Percentiles rank a stretch among this genome's conserved stretches.
Evolutionary conservation across 2,888 invertebrate species (phyloP).

Genomic region (Eupithecia dodoneata): DNA sequence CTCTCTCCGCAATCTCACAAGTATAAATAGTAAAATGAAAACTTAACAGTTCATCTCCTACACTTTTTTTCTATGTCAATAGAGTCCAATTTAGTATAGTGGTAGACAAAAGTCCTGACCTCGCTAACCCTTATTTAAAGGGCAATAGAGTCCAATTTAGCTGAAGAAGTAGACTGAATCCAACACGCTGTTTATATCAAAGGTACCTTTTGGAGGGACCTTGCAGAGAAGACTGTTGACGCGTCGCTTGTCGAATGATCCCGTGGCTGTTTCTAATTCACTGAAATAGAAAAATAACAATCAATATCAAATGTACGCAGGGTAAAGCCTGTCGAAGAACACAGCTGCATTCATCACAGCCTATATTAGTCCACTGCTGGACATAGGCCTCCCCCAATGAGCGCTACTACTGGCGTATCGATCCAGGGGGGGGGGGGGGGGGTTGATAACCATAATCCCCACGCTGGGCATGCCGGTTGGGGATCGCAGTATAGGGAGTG

Average conservation of each 20-base stretch:
- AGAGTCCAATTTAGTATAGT: constrained; percentile 65
- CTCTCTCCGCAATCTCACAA: constrained; percentile 21
- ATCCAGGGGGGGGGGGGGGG: too few species aligned
- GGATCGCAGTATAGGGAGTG: too few species aligned
- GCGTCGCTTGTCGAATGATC: constrained; percentile 84
- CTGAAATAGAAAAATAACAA: constrained; percentile 53
- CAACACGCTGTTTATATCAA: constrained; percentile 90
- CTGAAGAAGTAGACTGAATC: constrained; percentile 95
- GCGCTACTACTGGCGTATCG: too few species aligned
- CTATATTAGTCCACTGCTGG: too few species aligned
- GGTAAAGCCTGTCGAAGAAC: background rate
- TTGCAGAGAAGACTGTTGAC: constrained; percentile 85
- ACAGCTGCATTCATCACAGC: too few species aligned
- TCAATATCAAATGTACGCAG: background rate
- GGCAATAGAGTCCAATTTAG: constrained; percentile 62
- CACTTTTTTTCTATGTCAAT: background rate
- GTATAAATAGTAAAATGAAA: constrained; percentile 14
- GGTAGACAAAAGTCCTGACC: background rate
- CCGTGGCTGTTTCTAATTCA: constrained; percentile 76
- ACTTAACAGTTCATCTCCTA: background rate
- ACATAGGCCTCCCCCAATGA: too few species aligned
- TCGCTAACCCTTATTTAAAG: background rate
- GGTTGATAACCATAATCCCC: too few species aligned
- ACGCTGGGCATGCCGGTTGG: too few species aligned
- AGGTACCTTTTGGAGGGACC: constrained; percentile 90